These are phyloP conservation scores for Amphipyra tragopoginis DNA, from an alignment of 2,888 invertebrate genomes.

Conservation along the genomic window DNA sequence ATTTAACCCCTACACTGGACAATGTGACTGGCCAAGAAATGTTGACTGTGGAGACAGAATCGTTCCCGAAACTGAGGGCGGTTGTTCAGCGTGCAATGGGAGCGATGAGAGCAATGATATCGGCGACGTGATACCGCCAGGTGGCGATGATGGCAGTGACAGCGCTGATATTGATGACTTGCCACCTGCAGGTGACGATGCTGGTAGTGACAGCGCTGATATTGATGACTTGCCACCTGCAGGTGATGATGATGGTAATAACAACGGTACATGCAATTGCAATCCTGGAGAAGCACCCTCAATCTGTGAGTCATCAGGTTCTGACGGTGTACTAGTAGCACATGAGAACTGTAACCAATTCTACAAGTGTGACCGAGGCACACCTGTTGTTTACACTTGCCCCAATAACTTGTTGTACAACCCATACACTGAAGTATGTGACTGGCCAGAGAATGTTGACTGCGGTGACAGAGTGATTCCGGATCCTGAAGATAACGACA, in stretches of 20 bases:
- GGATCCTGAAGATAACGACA: constrained; percentile 17
- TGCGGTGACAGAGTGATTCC: constrained; percentile 59
- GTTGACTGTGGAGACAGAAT: constrained; percentile 63
- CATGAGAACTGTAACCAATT: constrained; percentile 65
- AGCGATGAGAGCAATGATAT: constrained; percentile 14
- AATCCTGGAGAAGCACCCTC: constrained; percentile 61
- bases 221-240: background rate
- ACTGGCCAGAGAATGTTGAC: constrained; percentile 59
- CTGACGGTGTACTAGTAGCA: constrained; percentile 55
- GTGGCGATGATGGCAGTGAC: background rate
- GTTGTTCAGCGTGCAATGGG: constrained; percentile 32
- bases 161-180: constrained; percentile 25
- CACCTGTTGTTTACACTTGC: constrained; percentile 52
- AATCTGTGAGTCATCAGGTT: constrained; percentile 58
- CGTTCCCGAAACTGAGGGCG: constrained; percentile 38
- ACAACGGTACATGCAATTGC: constrained; percentile 45
- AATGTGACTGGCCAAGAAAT: constrained; percentile 63
- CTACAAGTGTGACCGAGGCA: constrained; percentile 59
- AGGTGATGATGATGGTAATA: constrained; percentile 21
- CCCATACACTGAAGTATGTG: constrained; percentile 57
- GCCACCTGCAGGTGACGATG: constrained; percentile 2
- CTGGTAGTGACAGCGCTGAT: constrained; percentile 11
- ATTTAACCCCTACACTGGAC: constrained; percentile 55
- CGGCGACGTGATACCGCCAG: constrained; percentile 2
- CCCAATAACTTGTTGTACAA: constrained; percentile 51